Conservation (phyloP, 23 tunicate genomes). For the Halocynthia roretzi region DNA sequence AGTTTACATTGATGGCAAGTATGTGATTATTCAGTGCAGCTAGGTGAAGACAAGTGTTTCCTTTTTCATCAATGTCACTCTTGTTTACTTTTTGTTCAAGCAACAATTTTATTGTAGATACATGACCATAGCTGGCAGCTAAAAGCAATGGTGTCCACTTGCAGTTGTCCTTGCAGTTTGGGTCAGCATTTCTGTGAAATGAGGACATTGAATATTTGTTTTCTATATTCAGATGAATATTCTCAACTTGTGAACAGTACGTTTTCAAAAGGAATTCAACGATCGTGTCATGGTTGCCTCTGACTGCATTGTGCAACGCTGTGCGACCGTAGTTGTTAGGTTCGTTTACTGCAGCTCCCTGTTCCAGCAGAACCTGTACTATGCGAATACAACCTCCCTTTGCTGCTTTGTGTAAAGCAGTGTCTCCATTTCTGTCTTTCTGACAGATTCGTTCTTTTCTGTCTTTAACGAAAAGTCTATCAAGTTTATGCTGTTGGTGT, state of each 20-base stretch:
- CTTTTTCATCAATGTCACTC: constrained; percentile 2
- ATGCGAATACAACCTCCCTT: constrained; percentile 1
- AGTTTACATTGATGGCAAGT: constrained; percentile 15
- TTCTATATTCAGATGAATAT: too few species aligned
- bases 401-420: constrained; percentile 23
- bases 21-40: constrained; percentile 6
- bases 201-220: too few species aligned
- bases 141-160: constrained; percentile 12
- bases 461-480: not conserved
- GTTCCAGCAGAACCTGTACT: constrained; percentile 3
- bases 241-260: not conserved
- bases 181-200: constrained; percentile 12
- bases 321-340: constrained; percentile 23
- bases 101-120: not conserved
- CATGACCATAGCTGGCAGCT: constrained; percentile 18
- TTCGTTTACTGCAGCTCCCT: not conserved
- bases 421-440: constrained; percentile 11
- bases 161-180: not conserved
- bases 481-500: too few species aligned
- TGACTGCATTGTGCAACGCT: constrained; percentile 20
- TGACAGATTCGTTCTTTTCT: not conserved
- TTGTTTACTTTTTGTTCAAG: constrained; percentile 4
- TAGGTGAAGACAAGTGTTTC: constrained; percentile 25
- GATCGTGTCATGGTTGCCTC: constrained; percentile 10
- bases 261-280: constrained; percentile 10